Base-by-base conservation (phyloP, 2,797 vertebrate species). In the Eulemur coronatus region DNA sequence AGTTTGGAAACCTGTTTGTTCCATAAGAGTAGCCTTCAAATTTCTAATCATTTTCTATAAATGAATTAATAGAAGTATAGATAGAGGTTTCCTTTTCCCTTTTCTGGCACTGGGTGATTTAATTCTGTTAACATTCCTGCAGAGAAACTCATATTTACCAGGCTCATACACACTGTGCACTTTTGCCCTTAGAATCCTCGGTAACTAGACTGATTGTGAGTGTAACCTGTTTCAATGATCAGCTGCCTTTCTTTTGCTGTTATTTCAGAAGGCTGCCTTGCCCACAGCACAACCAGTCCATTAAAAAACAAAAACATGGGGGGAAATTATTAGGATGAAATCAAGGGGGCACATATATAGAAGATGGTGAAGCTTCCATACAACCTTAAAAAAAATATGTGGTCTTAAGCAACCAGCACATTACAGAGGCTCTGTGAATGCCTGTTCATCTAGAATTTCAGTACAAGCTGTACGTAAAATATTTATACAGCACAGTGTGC, bases 401-500 rank as follows among this genome's bases (percentile, higher is more conserved):
- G 43, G 0, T 48, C 63, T 82, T 24, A 48, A 69, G 46, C 57
- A 75, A 0, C 18, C 2, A 30, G 73, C 50, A 3, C 46, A 1
- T 24, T 61, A 10, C 35, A 24, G 33, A 73, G 59, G 14, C 24
- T 61, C 69, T 65, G 46, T 55, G 90, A 63, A 1, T 48, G 13
- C 35, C 50, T 84, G 1, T 94, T 95, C 48, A 13, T n/a, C 94
- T 97, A 73, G 93, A 96, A 91, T 97, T 97, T 96, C 96, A 92
- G 70, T 38, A 33, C 26, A 9, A 30, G 38, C n/a, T 46, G 26
- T 43, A 28, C 67, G 46, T 97, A 48, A 96, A 97, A 88, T 93
- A 98, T 98, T 97, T 82, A 97, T 75, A 55, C 14, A 88, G 61
- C 15, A 2, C 20, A 43, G 65, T 5, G 78, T 41, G 69, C 88